A percentile compares a stretch with the other conserved stretches of the same genome.
Conservation (phyloP, 2,888 invertebrate species). For the Sphecodes monilicornis region DNA sequence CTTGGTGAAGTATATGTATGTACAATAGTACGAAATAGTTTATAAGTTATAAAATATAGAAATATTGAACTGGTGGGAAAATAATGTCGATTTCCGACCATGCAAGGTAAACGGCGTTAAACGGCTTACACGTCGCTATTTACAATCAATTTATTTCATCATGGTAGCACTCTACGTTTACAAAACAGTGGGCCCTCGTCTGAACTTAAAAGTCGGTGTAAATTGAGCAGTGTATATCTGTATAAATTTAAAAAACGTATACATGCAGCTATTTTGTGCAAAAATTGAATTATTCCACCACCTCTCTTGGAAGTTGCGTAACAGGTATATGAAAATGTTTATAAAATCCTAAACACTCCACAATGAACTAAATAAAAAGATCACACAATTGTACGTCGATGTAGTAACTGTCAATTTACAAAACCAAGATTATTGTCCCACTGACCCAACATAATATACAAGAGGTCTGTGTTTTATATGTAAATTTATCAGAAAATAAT, state of each 20-base stretch:
- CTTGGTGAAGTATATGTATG: not conserved
- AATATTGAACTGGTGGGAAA: constrained; percentile 15
- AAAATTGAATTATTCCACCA: not conserved
- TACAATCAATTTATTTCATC: constrained; percentile 1
- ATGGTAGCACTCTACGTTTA: constrained; percentile 1
- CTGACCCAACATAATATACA: constrained; percentile 11
- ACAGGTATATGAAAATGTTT: not conserved
- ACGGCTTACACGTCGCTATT: not conserved
- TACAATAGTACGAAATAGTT: constrained; percentile 32
- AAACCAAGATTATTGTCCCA: constrained; percentile 9
- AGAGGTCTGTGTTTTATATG: constrained; percentile 15
- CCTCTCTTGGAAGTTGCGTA: not conserved
- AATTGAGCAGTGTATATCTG: not conserved
- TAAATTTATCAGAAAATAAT: constrained; percentile 58
- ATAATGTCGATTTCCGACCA: not conserved
- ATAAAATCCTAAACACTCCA: not conserved
- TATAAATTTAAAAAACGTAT: constrained; percentile 8
- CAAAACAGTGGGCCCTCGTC: constrained; percentile 5
- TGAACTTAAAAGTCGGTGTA: not conserved
- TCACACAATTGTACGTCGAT: not conserved
- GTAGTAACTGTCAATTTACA: not conserved
- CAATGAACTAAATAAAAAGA: not conserved
- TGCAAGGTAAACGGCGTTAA: not conserved
- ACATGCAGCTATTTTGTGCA: constrained; percentile 10
- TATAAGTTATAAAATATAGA: constrained; percentile 45